Evolutionary conservation across 64 coral and sea anemone species (phyloP).

Genomic region (Dendronephthya gigantea): DNA sequence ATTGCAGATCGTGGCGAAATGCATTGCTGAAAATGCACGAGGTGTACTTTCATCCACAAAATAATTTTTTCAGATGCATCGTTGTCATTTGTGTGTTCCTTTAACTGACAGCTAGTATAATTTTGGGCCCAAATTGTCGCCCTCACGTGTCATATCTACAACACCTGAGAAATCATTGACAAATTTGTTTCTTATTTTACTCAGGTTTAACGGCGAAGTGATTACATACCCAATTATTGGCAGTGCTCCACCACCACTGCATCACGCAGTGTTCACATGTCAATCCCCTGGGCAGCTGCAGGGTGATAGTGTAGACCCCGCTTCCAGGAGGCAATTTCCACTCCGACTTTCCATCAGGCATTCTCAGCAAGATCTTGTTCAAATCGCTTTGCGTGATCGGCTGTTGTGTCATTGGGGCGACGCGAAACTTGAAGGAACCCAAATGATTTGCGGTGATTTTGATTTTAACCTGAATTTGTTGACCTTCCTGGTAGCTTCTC

Average conservation of each 20-base stretch:
- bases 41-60: no score
- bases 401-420: constrained; percentile 17
- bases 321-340: no score
- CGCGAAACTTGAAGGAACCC: constrained; percentile 42
- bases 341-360: no score
- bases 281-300: constrained; percentile 31
- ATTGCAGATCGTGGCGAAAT: no score
- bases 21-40: no score
- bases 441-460: constrained; percentile 33
- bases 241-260: constrained; percentile 65
- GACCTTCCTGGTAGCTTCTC: constrained; percentile 31
- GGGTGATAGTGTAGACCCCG: constrained; percentile 17
- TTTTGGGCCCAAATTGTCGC: no score
- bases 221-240: constrained; percentile 64
- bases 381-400: constrained; percentile 45
- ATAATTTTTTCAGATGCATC: no score
- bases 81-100: no score
- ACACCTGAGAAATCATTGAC: no score
- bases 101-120: no score
- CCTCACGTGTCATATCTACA: no score
- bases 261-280: constrained; percentile 64
- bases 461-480: constrained; percentile 38
- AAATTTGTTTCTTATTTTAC: no score
- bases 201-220: constrained; percentile 21
- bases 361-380: neutral